Base-by-base conservation (phyloP, 2,888 invertebrate genomes). In the Biston stratarius region DNA sequence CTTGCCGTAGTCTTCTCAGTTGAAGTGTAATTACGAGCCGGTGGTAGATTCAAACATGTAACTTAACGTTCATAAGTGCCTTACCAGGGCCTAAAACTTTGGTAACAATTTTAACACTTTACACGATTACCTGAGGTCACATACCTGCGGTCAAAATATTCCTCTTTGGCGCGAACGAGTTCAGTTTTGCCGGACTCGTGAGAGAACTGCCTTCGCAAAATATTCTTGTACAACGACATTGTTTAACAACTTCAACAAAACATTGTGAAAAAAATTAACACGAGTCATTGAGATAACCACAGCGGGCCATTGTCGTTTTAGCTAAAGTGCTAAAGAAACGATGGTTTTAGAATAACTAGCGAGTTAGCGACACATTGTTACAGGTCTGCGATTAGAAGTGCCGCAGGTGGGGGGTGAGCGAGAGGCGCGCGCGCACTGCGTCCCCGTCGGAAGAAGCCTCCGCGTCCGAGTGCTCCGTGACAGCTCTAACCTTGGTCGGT, bases 141-240 rank as follows among this genome's bases (percentile, higher is more conserved):
- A 75, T 87, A 93, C 93, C 93, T 89, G 57, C 89, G 83, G 77
- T 91, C 90, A 59, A 89, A 87, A 79, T 85, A 89, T 75, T 90
- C 91, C 76, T 92, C 90, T 70, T 79, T 83, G n/a, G 91, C 91
- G 53, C 82, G 85, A 70, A 79, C 82, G 45, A 92, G 85, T 71
- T 88, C 92, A 5, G 90, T 83, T 77, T 87, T 92, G 15, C 92
- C 94, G 14, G 94, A 91, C 73, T 94, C 94, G 61, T 92, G 91
- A 38, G 94, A 94, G 75, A 88, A 92, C 73, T 94, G 94, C 61
- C 94, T 81, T 56, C 91, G 84, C 77, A 93, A 84, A 89, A 90
- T 85, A 34, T 77, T 81, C 72, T 79, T 82, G 57, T 61, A 75
- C 65, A 76, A 60, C 65, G 72, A 71, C 77, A 74, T 76, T 66